Evolutionary conservation across 1,140 invertebrate genomes (phyloP), one percentile per base, ranked within the genome.

Genomic region (Leptinotarsa undecemlineata): DNA sequence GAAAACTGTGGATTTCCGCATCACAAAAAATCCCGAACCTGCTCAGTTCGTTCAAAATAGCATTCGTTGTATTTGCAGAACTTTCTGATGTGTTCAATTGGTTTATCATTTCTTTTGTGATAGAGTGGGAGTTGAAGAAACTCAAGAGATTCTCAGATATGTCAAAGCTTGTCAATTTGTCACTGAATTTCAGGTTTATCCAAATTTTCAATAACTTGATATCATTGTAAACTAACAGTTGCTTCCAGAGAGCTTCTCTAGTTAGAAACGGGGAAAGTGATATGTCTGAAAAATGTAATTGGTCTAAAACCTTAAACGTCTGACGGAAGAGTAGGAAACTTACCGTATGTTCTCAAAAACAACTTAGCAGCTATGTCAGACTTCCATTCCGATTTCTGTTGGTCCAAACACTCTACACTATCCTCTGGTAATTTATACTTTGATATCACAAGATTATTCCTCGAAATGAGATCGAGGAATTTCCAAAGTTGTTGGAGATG

Each of bases 41-140:
- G 33, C 85, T 85, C 4, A 89, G 79, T 64, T 88, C 87, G 76
- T 89, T 87, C 77, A 81, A 75, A 23, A 83, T 62, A 23, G 66
- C 69, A 70, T 79, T 73, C 23, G 42, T 73, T 48, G 61, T 78
- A 33, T 73, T 70, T 33, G 15, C 19, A 21, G 63, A 72, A 68
- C 71, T 57, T 62, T 66, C 76, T 51, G 68, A 73, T 57, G 76
- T 17, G 13, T 61, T 62, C 47, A 84, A 20, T 33, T 73, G 68
- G 61, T 87, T 82, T 73, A 91, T 85, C 90, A 92, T 91, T 69
- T 90, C 85, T 42, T 87, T 73, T 6, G 86, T 88, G 64, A 92
- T 89, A 62, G 87, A 77, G 82, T 88, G 88, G 71, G 86, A 86
- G 48, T 85, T 81, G 81, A 91, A 89, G 60, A 87, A 82, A 20